Base-by-base conservation (phyloP, 2,888 invertebrate genomes). In the Drosophila percnosoma region DNA sequence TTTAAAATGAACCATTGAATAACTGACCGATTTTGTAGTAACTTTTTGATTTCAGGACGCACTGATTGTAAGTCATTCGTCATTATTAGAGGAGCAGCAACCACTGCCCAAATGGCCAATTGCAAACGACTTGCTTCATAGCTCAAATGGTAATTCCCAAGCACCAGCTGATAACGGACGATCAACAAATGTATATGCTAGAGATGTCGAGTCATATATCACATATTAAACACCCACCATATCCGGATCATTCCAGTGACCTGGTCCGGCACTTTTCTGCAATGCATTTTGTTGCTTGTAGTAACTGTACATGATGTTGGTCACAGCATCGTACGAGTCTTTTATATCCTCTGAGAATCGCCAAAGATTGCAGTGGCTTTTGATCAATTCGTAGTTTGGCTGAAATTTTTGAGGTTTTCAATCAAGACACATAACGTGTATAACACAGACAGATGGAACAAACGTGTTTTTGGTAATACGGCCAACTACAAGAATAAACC, bases 401-500 rank as follows among this genome's bases (percentile, higher is more conserved):
- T 88, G 36, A 55, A 54, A 63, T 8, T 1, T 1, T 1, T 2
- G 2, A 2, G 15, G 13, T 11, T 15, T 34, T 24, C 1, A 4
- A 40, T 2, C 1, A 10, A 5, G 10, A 10, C 18, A 15, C 8
- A 0, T 8, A 24, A 24, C 24, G 24, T 24, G 24, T 24, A 24
- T 24, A 24, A 21, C 2, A 10, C 2, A 11, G 24, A 36, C 4
- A 2, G 2, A 6, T 0, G 4, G 0, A 54, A 91, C 82, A 67
- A 15, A 90, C 86, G 29, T 83, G 60, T 86, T 95, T 94, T 90
- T 95, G 94, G 91, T 97, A 97, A 27, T 95, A 95, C 7, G 97
- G 97, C 96, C 96, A 97, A 89, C 96, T 96, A 92, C 97, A 97
- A 0, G 96, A 96, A 91, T 95, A 97, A 3, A 96, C 94, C 89